Base-by-base conservation (phyloP, 2,113 vertebrate species). In the Sinosuthora webbiana region DNA sequence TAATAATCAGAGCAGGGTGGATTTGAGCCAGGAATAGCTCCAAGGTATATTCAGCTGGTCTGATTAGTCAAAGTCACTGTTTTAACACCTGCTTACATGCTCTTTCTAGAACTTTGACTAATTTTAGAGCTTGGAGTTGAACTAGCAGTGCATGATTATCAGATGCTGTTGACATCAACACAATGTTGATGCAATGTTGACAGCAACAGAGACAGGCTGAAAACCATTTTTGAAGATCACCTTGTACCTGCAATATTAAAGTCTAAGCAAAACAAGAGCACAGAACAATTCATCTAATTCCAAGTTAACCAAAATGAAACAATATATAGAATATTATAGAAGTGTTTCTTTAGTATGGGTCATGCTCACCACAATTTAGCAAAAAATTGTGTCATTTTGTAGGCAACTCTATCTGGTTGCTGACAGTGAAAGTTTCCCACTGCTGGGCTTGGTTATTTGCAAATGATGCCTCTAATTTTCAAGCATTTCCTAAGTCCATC, bases 201-300 rank as follows among this genome's bases (percentile, higher is more conserved):
- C 15, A 89, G 90, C 55, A 91, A 70, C 42, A 90, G 45, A 89
- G 59, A 93, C 79, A 93, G 74, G 68, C 59, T 89, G 81, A 91
- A 97, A 95, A 94, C 25, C 94, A 53, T 85, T 97, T 95, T 91
- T 92, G 77, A 97, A 97, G 93, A 97, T 97, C 90, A 97, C 84
- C 80, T 97, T 97, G 91, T 95, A 69, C 86, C 78, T 96, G 92
- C 59, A 85, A 25, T 94, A 92, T 90, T 84, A 74, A 85, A 76
- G 33, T 81, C 44, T 94, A 87, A 73, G 37, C 63, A 79, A 96
- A 97, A 96, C 63, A 95, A 85, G 68, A 83, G 52, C 93, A 86
- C 71, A 77, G 74, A 94, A 86, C 69, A 45, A 5, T 81, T 79
- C 18, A 91, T 37, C 8, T 55, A 37, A 33, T 75, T 39, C 16